Base-by-base conservation (phyloP, 2,888 invertebrate genomes). In the Sarcophaga caerulescens region DNA sequence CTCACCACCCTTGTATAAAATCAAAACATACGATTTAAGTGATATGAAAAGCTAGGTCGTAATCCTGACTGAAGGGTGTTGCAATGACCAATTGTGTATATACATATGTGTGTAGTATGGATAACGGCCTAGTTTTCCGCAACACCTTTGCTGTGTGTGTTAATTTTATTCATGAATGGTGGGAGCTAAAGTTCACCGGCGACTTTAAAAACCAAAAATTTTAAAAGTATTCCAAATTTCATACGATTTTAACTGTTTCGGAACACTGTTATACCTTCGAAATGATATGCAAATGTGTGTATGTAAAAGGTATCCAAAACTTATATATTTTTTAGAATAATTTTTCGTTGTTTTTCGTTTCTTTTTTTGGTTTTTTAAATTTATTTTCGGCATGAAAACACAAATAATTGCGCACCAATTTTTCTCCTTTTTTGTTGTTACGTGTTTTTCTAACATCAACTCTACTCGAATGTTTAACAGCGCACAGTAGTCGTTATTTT, bases 301-400 rank as follows among this genome's bases (percentile, higher is more conserved):
- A 12, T 68, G 76, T 77, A 85, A 84, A 85, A 71, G 71, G 82
- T 81, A 83, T 77, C 84, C 81, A 81, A 82, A 82, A 86, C 77
- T 84, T 84, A 74, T 77, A 63, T 84, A 52, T 80, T 77, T 83
- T 80, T 77, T 69, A 44, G 21, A 47, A 4, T 79, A 71, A 76
- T 82, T 80, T 71, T 45, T 60, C 3, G 19, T 63, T 80, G 65
- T 59, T 63, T 69, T 74, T 73, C 14, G 47, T 57, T 25, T 8
- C 14, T 60, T 19, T 60, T 60, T 19, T 19, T 60, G 4, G 21
- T 60, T 8, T 3, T 60, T 1, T 21, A 8, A 17, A 19, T 23
- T 23, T 25, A 25, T 69, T 74, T 83, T 78, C 4, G 52, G 62
- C 57, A 70, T 66, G 4, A 69, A 76, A 80, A 79, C 52, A 71